A percentile compares a stretch with the other conserved stretches of the same genome.
Conservation (phyloP, 2,113 vertebrate genomes). For the Scomber scombrus region DNA sequence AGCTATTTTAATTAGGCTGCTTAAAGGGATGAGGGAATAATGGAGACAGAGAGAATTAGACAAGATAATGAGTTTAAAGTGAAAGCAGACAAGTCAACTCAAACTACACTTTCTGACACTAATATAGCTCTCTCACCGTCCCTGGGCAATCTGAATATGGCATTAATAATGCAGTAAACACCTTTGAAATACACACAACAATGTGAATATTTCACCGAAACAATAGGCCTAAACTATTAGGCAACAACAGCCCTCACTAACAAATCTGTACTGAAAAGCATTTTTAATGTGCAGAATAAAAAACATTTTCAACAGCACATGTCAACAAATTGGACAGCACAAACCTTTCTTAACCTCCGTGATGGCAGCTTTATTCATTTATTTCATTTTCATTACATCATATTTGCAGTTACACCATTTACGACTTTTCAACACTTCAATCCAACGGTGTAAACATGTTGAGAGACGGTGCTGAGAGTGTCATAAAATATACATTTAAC, state of each 20-base stretch:
- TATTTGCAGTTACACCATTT: slow-evolving; percentile 3
- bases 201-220: slow-evolving; percentile 72
- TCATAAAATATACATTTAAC: slow-evolving; percentile 61
- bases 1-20: slow-evolving; percentile 82
- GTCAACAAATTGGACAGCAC: slow-evolving; percentile 45
- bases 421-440: slow-evolving; percentile 18
- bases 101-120: slow-evolving; percentile 72
- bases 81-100: slow-evolving; percentile 74
- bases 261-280: slow-evolving; percentile 42
- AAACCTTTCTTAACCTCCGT: slow-evolving; percentile 24
- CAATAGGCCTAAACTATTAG: slow-evolving; percentile 54
- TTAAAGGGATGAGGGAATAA: slow-evolving; percentile 83
- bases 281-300: slow-evolving; percentile 31
- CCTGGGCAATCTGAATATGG: slow-evolving; percentile 63
- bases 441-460: slow-evolving; percentile 38
- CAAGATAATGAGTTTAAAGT: slow-evolving; percentile 82
- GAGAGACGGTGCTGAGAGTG: slow-evolving; percentile 16
- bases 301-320: slow-evolving; percentile 33
- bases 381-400: slow-evolving; percentile 10
- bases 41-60: slow-evolving; percentile 80
- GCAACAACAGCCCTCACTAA: slow-evolving; percentile 38
- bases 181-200: slow-evolving; percentile 75
- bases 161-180: slow-evolving; percentile 83
- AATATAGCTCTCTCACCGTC: slow-evolving; percentile 69
- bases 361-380: slow-evolving; percentile 51